Evolutionary conservation across 2,113 vertebrate species (phyloP), one percentile per base, ranked within the genome.

Genomic region (Brachyhypopomus occidentalis): DNA sequence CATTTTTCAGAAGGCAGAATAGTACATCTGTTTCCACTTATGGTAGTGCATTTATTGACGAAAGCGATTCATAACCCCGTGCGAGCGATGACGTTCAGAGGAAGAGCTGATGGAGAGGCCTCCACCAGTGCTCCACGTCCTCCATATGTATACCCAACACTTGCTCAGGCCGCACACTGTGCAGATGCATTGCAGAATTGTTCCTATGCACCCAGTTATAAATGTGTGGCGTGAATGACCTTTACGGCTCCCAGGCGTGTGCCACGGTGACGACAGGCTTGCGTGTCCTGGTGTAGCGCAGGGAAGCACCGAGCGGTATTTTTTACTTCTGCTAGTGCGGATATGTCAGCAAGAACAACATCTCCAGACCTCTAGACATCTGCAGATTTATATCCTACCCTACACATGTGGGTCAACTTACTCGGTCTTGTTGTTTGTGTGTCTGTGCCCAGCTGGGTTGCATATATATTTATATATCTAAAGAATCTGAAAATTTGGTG

Each of bases 311-410:
- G 66, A 41, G 34, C 17, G 56, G 77, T 72, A 77, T 73, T 81
- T 77, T 19, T n/a, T 52, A 59, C 72, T 45, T 22, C 72, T 82
- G 70, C 72, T 78, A 60, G 62, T 55, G 62, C 12, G 66, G 75
- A 77, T 60, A 59, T 58, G n/a, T 19, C 34, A 52, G 58, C 89
- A 82, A 86, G 84, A 87, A 88, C 87, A 85, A 84, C 85, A 25
- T 79, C 72, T 83, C 60, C 69, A 64, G 63, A 56, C 30, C 30
- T 30, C 30, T 30, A 30, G 30, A 30, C 30, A 30, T 1, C 30
- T 11, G 60, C 17, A 64, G 64, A 76, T 77, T 78, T 55, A 62
- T 83, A 25, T 78, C 8, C 34, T 74, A 69, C 59, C 52, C 45
- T 69, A 16, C 41, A 72, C 52, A 62, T 60, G 58, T 63, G 34